These are phyloP conservation scores for Amniataba percoides DNA, from an alignment of 2,797 vertebrate species.

Conservation along the genomic window DNA sequence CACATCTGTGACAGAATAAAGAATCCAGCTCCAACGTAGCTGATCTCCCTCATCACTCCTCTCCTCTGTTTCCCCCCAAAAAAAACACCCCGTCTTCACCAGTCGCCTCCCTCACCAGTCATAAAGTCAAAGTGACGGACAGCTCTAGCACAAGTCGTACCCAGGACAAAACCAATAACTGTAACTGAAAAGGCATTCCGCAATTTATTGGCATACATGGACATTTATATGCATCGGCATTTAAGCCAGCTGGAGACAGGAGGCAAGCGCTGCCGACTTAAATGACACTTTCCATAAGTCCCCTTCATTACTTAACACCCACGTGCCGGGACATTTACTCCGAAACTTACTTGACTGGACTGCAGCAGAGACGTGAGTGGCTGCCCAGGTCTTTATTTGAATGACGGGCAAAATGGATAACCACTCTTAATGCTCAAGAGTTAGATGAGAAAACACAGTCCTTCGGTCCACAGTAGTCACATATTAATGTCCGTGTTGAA, in stretches of 20 bases:
- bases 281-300: slow-evolving; percentile 80
- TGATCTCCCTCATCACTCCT: slow-evolving; percentile 21
- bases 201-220: slow-evolving; percentile 75
- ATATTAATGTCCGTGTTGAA: slow-evolving; percentile 36
- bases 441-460: slow-evolving; percentile 39
- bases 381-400: slow-evolving; percentile 49
- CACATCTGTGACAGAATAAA: slow-evolving; percentile 57
- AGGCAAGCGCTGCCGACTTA: slow-evolving; percentile 49
- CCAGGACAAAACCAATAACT: slow-evolving; percentile 64
- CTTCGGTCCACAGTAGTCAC: slow-evolving; percentile 13
- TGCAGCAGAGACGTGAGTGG: slow-evolving; percentile 24
- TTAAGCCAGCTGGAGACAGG: slow-evolving; percentile 71
- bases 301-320: slow-evolving; percentile 72
- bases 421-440: slow-evolving; percentile 35
- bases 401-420: slow-evolving; percentile 50
- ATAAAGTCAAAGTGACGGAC: slow-evolving; percentile 63
- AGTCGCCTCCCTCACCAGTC: slow-evolving; percentile 36
- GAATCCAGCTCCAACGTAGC: slow-evolving; percentile 28
- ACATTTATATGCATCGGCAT: slow-evolving; percentile 75
- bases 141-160: slow-evolving; percentile 39
- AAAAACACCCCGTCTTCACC: slow-evolving; percentile 41
- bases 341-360: slow-evolving; percentile 20
- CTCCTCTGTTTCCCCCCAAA: slow-evolving; percentile 18
- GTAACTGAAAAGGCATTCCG: slow-evolving; percentile 68
- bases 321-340: slow-evolving; percentile 31